A percentile compares a stretch with the other conserved stretches of the same genome.
phyloP scores from a whole-genome alignment of 1,140 invertebrate genomes.

The Palaemon carinicauda region DNA sequence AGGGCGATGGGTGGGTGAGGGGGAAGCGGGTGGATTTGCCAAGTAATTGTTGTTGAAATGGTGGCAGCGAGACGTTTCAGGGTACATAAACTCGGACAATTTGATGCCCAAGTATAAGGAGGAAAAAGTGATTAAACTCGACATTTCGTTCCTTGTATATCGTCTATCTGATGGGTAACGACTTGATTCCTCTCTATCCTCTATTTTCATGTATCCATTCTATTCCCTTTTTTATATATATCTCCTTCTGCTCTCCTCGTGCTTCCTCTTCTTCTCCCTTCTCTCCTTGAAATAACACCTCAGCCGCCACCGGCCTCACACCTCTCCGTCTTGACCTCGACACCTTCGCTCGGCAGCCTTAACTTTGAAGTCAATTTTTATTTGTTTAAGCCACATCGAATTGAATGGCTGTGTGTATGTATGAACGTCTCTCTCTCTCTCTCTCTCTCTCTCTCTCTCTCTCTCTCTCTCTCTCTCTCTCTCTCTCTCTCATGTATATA shows the following conservation, averaged over 20 bases:
- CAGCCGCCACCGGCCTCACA: neutral
- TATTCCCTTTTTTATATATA: neutral
- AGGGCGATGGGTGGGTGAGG: too few relatives aligned
- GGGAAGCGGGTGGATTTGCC: neutral
- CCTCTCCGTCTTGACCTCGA: neutral
- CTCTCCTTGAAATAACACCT: neutral
- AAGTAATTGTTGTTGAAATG: constrained; percentile 13
- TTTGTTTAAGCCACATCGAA: neutral
- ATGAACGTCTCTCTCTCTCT: neutral
- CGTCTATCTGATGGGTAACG: too few relatives aligned
- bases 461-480: neutral
- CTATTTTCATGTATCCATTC: neutral
- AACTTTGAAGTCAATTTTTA: neutral
- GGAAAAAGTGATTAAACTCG: neutral
- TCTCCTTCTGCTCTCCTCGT: neutral
- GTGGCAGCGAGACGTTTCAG: neutral
- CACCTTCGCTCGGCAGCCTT: neutral
- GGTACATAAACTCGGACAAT: neutral
- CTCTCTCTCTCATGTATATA: neutral
- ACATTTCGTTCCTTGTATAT: too few relatives aligned
- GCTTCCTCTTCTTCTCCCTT: neutral
- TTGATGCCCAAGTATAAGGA: neutral
- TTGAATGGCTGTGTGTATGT: neutral
- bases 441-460: neutral
- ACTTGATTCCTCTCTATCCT: neutral